Percentiles rank a stretch among this genome's conserved stretches.
Conservation (phyloP, 2,888 invertebrate genomes). For the Meiosimyza decipiens region DNA sequence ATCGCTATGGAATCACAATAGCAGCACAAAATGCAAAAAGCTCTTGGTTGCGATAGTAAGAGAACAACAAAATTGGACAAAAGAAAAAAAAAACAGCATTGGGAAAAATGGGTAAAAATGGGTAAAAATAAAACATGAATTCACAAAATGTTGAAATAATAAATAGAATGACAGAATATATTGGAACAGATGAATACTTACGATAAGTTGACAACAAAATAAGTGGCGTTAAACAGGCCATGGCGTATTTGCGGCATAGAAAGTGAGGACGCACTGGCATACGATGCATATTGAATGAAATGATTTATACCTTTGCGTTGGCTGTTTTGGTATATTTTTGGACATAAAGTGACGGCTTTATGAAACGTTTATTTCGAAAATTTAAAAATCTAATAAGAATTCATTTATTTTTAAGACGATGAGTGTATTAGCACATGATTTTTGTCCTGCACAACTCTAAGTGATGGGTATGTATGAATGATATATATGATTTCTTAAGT, state of each 20-base stretch:
- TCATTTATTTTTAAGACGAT: no score
- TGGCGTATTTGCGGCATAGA: neutral
- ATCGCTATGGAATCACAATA: neutral
- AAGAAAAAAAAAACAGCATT: constrained; percentile 15
- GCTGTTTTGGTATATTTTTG: neutral
- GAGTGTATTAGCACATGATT: no score
- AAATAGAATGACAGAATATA: constrained; percentile 48
- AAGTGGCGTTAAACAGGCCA: neutral
- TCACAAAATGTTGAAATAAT: constrained; percentile 57
- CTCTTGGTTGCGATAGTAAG: neutral
- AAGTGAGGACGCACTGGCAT: neutral
- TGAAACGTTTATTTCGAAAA: no score
- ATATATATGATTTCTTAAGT: no score
- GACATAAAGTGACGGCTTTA: no score
- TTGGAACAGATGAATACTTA: constrained; percentile 13
- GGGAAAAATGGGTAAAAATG: neutral
- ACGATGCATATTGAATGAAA: no score
- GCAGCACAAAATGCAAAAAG: neutral
- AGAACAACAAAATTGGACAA: constrained; percentile 12
- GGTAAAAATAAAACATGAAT: neutral
- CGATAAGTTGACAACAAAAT: constrained; percentile 17
- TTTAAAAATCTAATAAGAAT: no score
- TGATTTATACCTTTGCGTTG: neutral
- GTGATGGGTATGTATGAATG: no score
- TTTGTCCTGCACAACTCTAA: no score